A percentile compares a stretch with the other conserved stretches of the same genome.
These are phyloP conservation scores for Cataglyphis rosenhaueri DNA, from an alignment of 2,888 invertebrate species.

Conservation along the genomic window DNA sequence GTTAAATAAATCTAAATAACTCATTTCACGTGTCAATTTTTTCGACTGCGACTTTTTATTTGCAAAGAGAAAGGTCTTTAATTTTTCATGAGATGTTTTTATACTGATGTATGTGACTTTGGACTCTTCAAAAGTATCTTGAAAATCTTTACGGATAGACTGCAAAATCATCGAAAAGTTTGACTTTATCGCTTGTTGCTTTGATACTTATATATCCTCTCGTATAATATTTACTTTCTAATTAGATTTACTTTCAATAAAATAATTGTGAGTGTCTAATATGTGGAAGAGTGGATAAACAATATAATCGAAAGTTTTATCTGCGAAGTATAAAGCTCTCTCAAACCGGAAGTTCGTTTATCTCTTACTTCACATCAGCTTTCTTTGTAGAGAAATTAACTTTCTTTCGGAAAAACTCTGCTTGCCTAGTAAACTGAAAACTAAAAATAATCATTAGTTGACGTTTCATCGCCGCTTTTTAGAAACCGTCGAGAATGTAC, in stretches of 20 bases:
- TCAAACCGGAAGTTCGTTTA: neutral
- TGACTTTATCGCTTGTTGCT: neutral
- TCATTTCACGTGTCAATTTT: neutral
- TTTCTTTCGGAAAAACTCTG: slow-evolving; percentile 34
- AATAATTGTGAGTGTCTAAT: neutral
- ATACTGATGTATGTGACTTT: too few relatives aligned
- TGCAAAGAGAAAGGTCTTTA: neutral
- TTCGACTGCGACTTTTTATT: neutral
- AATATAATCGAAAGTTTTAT: slow-evolving; percentile 12
- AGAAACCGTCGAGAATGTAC: slow-evolving; percentile 59
- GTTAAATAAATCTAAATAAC: neutral
- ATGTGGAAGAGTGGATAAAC: slow-evolving; percentile 6
- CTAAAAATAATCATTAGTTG: neutral
- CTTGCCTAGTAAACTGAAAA: neutral
- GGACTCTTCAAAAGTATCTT: neutral
- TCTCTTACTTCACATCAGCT: neutral
- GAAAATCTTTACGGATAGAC: neutral
- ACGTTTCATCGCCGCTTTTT: slow-evolving; percentile 59
- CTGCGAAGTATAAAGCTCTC: neutral
- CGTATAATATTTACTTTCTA: slow-evolving; percentile 9
- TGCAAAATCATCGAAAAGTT: slow-evolving; percentile 14
- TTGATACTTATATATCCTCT: neutral
- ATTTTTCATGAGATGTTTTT: neutral
- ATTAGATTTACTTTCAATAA: slow-evolving; percentile 6
- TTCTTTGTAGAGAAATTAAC: slow-evolving; percentile 20